Percentiles rank a stretch among this genome's conserved stretches.
These are phyloP conservation scores for Aphyosemion australe DNA, from an alignment of 2,113 vertebrate species.

Conservation along the genomic window DNA sequence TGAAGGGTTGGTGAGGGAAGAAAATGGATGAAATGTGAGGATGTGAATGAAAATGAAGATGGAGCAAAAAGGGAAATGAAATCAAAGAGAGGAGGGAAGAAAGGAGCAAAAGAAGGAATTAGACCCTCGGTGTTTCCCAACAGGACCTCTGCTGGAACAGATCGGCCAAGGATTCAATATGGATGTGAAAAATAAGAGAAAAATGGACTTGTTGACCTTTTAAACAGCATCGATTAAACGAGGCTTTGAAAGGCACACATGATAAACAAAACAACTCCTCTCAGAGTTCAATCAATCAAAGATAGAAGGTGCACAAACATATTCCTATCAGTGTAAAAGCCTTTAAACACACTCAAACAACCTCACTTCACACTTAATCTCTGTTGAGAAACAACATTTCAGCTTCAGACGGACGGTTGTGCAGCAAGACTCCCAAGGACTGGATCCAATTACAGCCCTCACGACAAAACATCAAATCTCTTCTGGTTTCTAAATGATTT, in stretches of 20 bases:
- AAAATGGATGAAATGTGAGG: conserved; percentile 1
- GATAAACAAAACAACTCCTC: conserved; percentile 1
- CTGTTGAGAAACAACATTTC: conserved; percentile 26
- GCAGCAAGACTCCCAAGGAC: conserved; percentile 58
- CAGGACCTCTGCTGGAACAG: conserved; percentile 19
- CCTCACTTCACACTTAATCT: conserved; percentile 12
- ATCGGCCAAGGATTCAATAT: conserved; percentile 4
- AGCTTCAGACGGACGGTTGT: conserved; percentile 27
- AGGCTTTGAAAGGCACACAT: background rate
- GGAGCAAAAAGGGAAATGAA: background rate
- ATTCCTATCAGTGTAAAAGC: conserved; percentile 1
- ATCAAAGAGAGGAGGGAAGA: conserved; percentile 4
- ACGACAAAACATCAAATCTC: conserved; percentile 1
- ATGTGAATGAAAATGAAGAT: background rate
- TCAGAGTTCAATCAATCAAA: background rate
- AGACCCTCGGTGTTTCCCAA: conserved; percentile 39
- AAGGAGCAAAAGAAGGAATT: conserved; percentile 26
- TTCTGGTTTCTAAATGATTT: background rate
- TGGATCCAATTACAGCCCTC: conserved; percentile 3
- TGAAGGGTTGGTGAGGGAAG: background rate
- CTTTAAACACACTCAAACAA: background rate
- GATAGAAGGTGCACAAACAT: background rate
- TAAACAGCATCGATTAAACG: background rate
- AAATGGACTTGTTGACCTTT: background rate
- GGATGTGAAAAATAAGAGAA: background rate